Evolutionary conservation across 2,888 invertebrate species (phyloP).

Genomic region (Nymphalis polychloros): DNA sequence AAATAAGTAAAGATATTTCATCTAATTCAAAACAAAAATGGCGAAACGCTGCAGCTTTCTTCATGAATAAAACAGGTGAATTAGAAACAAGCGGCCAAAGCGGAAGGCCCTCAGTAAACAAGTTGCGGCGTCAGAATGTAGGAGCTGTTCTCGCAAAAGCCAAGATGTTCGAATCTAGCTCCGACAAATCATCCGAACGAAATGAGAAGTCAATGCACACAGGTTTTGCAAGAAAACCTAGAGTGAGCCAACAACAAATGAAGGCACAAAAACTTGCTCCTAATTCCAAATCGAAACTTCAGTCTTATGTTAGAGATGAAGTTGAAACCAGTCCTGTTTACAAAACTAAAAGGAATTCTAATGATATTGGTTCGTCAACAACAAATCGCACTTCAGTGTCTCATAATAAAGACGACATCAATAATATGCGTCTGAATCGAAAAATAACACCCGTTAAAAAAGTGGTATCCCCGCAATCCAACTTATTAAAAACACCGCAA

Average conservation of each 20-base stretch:
- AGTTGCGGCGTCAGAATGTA: conserved; percentile 87
- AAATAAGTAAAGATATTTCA: conserved; percentile 53
- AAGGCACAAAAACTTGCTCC: conserved; percentile 56
- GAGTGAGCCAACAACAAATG: conserved; percentile 55
- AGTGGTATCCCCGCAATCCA: conserved; percentile 61
- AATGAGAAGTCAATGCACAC: conserved; percentile 57
- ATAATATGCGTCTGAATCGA: conserved; percentile 54
- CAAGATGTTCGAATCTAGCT: conserved; percentile 85
- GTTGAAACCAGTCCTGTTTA: conserved; percentile 12
- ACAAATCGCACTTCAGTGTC: conserved; percentile 17
- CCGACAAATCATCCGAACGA: conserved; percentile 73
- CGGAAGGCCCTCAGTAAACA: conserved; percentile 87
- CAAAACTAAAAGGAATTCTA: conserved; percentile 10
- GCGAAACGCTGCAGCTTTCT: conserved; percentile 80
- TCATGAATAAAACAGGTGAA: conserved; percentile 77
- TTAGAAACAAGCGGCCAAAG: conserved; percentile 71
- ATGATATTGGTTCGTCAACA: conserved; percentile 3
- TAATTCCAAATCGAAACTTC: conserved; percentile 55
- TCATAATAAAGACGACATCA: conserved; percentile 53
- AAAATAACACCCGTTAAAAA: conserved; percentile 65
- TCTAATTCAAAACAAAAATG: conserved; percentile 68
- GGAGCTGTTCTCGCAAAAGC: conserved; percentile 91
- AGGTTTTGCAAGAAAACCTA: conserved; percentile 72
- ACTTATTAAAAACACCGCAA: conserved; percentile 57
- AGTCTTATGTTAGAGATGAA: conserved; percentile 25